Base-by-base conservation (phyloP, 2,797 vertebrate genomes). In the Alectoris magna region DNA sequence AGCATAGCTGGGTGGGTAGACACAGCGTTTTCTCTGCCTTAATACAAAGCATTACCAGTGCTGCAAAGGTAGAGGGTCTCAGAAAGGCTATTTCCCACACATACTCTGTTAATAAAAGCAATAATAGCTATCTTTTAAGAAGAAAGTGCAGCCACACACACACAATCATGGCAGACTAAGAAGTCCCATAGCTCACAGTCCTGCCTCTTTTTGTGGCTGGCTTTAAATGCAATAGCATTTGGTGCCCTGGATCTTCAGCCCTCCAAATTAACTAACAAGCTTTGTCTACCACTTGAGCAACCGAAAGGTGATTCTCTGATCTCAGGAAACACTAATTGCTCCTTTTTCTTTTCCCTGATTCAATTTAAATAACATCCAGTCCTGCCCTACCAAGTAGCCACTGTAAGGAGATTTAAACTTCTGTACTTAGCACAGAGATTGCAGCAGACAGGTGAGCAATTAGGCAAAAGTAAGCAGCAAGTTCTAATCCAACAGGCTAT, bases 251-350 rank as follows among this genome's bases (percentile, higher is more conserved):
- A 70, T 43, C 60, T 91, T 91, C 87, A 89, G 49, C 55, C 73
- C 63, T 73, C 69, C 60, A 51, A 89, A 68, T 92, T 91, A 93
- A 78, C 38, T 62, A 92, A 84, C 9, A 18, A 90, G 85, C 49
- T 86, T 88, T 86, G n/a, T 83, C 79, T 94, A 62, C 79, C 69
- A 55, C 49, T 72, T 43, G 26, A 80, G 66, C 59, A 77, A 89
- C 67, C 51, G 55, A 73, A 68, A 83, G 76, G 76, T 80, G 79
- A 77, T 62, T 67, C 69, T 78, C n/a, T 77, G 78, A 72, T 83
- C 66, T 62, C 73, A 85, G 46, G 31, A 93, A 93, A 49, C 41
- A 74, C 38, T 77, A 74, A 85, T 46, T 83, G 53, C 49, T 71
- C 66, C 74, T 85, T 58, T 34, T 58, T 24, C 7, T 16, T 3